Evolutionary conservation across 2,113 vertebrate genomes (phyloP).

Genomic region (Brachirus orientalis): DNA sequence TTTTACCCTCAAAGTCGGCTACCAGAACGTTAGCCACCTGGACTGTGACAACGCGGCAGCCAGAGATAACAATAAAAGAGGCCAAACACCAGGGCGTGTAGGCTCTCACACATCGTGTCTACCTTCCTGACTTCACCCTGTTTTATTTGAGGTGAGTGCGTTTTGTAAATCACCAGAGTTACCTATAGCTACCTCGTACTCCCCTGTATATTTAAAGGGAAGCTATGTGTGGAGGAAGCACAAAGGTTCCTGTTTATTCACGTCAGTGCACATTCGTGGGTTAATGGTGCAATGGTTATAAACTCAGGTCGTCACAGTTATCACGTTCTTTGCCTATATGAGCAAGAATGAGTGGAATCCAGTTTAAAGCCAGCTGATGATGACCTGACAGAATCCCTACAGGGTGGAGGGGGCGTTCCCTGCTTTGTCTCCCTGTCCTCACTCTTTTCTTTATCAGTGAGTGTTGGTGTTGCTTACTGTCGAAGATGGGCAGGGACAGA

Average conservation of each 20-base stretch:
- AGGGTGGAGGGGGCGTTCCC: constrained; percentile 79
- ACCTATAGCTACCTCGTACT: too few relatives aligned
- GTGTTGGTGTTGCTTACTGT: constrained; percentile 26
- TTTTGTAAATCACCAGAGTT: not conserved
- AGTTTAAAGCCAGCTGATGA: constrained; percentile 60
- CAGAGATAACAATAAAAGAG: constrained; percentile 46
- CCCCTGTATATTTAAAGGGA: constrained; percentile 18
- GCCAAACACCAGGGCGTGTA: constrained; percentile 60
- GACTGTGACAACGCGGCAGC: constrained; percentile 57
- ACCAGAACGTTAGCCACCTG: constrained; percentile 27
- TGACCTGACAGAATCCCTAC: constrained; percentile 69
- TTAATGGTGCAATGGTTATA: not conserved
- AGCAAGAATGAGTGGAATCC: constrained; percentile 51
- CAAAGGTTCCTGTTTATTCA: not conserved
- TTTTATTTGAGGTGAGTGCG: constrained; percentile 48
- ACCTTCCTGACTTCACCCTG: not conserved
- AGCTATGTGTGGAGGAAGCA: not conserved
- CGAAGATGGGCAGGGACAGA: constrained; percentile 6
- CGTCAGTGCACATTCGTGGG: too few relatives aligned
- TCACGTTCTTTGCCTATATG: not conserved
- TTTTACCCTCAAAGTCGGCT: constrained; percentile 30
- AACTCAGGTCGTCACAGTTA: not conserved
- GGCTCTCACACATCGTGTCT: constrained; percentile 16
- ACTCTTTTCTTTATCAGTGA: constrained; percentile 47
- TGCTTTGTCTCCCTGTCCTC: constrained; percentile 79